Evolutionary conservation across 2,797 vertebrate species (phyloP).

Genomic region (Anguilla marmorata): DNA sequence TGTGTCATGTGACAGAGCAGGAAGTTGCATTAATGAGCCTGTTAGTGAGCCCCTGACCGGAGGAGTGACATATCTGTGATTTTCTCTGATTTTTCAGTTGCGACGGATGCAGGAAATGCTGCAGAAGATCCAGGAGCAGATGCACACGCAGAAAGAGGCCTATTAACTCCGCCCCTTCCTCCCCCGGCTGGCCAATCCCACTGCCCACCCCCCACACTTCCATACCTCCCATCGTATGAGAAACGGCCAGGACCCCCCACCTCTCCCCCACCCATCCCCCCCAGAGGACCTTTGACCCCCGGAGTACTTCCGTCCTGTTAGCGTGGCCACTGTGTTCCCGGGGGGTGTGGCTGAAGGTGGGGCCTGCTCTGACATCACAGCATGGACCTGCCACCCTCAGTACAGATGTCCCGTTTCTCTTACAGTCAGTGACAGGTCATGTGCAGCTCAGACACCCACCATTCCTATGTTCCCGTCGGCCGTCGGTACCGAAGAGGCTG

Average conservation of each 20-base stretch:
- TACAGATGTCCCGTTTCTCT: not conserved
- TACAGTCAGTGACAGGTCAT: not conserved
- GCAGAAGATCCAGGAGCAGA: constrained; percentile 76
- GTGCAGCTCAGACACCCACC: not conserved
- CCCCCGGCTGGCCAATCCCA: not conserved
- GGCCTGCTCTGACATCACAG: not conserved
- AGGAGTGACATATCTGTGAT: not conserved
- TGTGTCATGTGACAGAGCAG: not conserved
- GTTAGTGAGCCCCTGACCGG: not conserved
- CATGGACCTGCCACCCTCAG: not conserved
- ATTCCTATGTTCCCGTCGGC: not conserved
- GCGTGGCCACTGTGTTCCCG: not conserved
- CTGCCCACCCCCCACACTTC: not conserved
- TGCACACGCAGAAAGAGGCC: constrained; percentile 75
- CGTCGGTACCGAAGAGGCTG: not conserved
- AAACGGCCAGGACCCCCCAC: not conserved
- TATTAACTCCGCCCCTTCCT: constrained; percentile 59
- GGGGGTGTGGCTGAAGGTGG: not conserved
- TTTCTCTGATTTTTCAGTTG: constrained; percentile 58
- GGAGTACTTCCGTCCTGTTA: not conserved
- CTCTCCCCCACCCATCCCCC: not conserved
- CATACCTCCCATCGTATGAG: constrained; percentile 11
- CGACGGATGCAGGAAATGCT: constrained; percentile 81
- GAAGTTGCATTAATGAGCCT: not conserved
- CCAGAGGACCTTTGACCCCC: not conserved